Evolutionary conservation across 2,797 vertebrate genomes (phyloP).

Genomic region (Alfaro cultratus): DNA sequence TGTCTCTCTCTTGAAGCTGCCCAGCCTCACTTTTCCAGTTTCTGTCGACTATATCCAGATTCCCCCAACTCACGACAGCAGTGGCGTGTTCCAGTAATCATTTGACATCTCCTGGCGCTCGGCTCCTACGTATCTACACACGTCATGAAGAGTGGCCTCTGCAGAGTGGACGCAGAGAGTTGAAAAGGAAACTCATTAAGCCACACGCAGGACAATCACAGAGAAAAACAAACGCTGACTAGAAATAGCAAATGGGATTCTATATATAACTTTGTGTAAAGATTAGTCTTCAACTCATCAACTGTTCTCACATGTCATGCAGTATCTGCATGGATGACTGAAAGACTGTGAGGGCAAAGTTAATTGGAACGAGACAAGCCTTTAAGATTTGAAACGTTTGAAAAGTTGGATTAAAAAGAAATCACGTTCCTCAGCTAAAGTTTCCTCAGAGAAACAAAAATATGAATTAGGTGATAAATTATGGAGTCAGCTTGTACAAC

Average conservation of each 20-base stretch:
- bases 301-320: neutral
- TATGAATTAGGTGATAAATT: neutral
- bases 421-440: neutral
- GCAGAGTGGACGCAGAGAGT: neutral
- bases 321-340: neutral
- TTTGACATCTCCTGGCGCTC: conserved; percentile 26
- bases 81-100: conserved; percentile 6
- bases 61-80: conserved; percentile 25
- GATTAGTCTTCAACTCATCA: neutral
- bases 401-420: neutral
- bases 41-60: conserved; percentile 28
- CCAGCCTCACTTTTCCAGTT: conserved; percentile 4
- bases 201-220: neutral
- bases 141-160: conserved; percentile 20
- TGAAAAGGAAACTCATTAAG: conserved; percentile 11
- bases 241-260: neutral
- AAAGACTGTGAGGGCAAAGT: neutral
- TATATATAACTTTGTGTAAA: neutral
- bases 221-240: neutral
- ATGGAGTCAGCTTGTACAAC: neutral
- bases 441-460: neutral
- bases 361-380: neutral
- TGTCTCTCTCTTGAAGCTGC: neutral
- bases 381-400: neutral
- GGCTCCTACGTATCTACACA: conserved; percentile 12